These are phyloP conservation scores for Nematolebias whitei DNA, from an alignment of 2,113 vertebrate species.

Conservation along the genomic window DNA sequence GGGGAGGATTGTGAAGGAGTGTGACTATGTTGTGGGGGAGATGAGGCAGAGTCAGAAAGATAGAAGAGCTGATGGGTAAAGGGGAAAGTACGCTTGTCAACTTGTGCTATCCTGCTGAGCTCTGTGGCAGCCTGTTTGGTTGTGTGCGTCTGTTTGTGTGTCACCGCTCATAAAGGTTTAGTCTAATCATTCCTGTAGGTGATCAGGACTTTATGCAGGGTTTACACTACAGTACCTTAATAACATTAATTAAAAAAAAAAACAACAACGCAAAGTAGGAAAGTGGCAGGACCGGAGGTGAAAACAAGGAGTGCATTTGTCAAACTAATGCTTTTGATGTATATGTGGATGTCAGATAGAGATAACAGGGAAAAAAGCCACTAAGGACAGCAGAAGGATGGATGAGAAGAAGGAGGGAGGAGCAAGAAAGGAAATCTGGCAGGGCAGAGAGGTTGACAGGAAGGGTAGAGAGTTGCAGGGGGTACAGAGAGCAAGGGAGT, in stretches of 20 bases:
- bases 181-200: constrained; percentile 14
- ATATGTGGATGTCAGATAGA: constrained; percentile 40
- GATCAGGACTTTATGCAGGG: constrained; percentile 27
- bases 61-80: background rate
- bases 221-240: background rate
- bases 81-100: constrained; percentile 51
- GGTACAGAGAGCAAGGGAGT: constrained; percentile 29
- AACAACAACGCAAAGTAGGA: constrained; percentile 25
- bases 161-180: background rate
- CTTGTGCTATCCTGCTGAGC: constrained; percentile 37
- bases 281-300: constrained; percentile 35
- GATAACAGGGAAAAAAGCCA: constrained; percentile 17
- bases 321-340: constrained; percentile 42
- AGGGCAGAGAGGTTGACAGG: constrained; percentile 34
- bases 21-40: constrained; percentile 8
- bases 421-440: constrained; percentile 21
- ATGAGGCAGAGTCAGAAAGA: background rate
- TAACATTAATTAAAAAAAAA: background rate
- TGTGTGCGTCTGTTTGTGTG: constrained; percentile 8
- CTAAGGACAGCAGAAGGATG: constrained; percentile 40
- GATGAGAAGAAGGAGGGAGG: constrained; percentile 27
- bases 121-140: constrained; percentile 21
- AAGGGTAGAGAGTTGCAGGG: constrained; percentile 33
- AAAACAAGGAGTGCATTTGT: constrained; percentile 48
- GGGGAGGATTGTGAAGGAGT: constrained; percentile 10